Base-by-base conservation (phyloP, 2,113 vertebrate species). In the Elgaria multicarinata region DNA sequence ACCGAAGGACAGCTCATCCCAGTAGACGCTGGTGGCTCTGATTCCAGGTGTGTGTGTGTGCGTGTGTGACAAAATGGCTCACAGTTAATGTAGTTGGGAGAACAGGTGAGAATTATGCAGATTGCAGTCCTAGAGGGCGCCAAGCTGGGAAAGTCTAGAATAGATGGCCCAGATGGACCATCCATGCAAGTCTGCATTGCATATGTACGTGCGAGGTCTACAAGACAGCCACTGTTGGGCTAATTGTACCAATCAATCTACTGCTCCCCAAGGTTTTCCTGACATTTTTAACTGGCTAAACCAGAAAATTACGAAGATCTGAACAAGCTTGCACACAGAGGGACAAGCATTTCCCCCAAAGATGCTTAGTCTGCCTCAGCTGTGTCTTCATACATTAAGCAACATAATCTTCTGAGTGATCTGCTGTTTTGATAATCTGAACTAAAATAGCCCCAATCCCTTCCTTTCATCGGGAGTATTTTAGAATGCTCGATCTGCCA, bases 401-500 rank as follows among this genome's bases (percentile, higher is more conserved):
- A 50, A 55, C 36, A 88, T 55, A 53, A 67, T 33, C 55, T 14
- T 86, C 39, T 16, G 58, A 12, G 55, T 55, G 71, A 55, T 77
- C 39, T 22, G 71, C 92, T 81, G 50, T 42, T 92, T 36, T 74
- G 72, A 82, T 76, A 67, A 64, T 12, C 77, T 0, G 72, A 90
- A 88, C 6, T 74, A 71, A 93, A 92, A 85, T 20, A 58, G n/a
- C 71, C 26, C 90, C 28, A n/a, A n/a, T n/a, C 0, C 42, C 1
- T 55, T 88, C 55, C 0, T 22, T 67, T 69, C 86, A 18, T 53
- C 90, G 93, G 50, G 1, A 53, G 39, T 53, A 84, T 58, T n/a
- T 83, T 31, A 77, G 55, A 33, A 2, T 0, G 36, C 89, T 93
- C 67, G 71, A 22, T 76, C 85, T 91, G 85, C 88, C 93, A 91